Evolutionary conservation across 2,797 vertebrate species (phyloP).

Genomic region (Periparus ater): DNA sequence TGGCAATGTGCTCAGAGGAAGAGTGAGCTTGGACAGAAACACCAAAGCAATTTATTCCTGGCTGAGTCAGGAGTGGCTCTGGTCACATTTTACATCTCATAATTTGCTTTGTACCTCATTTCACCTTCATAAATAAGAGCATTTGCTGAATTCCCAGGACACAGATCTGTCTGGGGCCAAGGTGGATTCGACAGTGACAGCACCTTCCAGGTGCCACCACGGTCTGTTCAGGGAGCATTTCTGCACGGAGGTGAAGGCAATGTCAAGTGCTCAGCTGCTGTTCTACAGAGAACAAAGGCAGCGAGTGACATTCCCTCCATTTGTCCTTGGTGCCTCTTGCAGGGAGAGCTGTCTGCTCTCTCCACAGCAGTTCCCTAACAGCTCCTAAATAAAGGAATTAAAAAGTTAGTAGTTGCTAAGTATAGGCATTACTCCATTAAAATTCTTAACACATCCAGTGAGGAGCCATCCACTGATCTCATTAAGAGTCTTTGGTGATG

Average conservation of each 20-base stretch:
- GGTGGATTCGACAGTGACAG: neutral
- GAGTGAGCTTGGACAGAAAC: neutral
- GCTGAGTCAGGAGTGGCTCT: neutral
- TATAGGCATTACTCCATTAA: neutral
- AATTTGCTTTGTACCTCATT: neutral
- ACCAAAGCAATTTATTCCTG: neutral
- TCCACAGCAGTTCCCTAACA: neutral
- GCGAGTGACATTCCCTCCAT: neutral
- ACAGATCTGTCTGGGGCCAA: neutral
- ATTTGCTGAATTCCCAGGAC: neutral
- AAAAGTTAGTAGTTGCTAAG: neutral
- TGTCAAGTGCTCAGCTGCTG: neutral
- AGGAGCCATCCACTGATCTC: slow-evolving; percentile 11
- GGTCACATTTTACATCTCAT: neutral
- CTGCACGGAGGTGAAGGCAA: neutral
- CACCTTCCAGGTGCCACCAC: neutral
- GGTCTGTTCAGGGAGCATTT: neutral
- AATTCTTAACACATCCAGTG: neutral
- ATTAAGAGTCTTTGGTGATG: neutral
- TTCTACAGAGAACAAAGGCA: neutral
- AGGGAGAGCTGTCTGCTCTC: neutral
- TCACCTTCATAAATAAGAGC: neutral
- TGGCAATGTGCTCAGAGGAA: fast-evolving
- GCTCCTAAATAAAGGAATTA: neutral
- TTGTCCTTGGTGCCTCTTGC: neutral